These are phyloP conservation scores for Ranitomeya imitator DNA, from an alignment of 2,113 vertebrate species.

Conservation along the genomic window DNA sequence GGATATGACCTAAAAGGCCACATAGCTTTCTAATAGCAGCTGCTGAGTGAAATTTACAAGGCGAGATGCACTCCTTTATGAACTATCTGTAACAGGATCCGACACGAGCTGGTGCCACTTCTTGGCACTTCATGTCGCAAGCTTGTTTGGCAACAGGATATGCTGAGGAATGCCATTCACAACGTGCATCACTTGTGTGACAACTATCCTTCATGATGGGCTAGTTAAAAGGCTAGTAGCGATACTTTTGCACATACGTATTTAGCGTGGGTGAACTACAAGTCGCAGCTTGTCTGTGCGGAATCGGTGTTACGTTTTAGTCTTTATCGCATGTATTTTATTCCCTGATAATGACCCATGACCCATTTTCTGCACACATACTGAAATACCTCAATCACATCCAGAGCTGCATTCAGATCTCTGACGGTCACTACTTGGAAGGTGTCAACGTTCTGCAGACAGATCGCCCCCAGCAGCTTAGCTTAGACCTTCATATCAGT, in stretches of 20 bases:
- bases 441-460: not conserved
- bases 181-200: not conserved
- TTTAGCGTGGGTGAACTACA: not conserved
- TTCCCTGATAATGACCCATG: too few species aligned
- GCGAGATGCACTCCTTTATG: constrained; percentile 21
- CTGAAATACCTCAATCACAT: not conserved
- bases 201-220: not conserved
- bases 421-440: not conserved
- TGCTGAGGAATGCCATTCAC: constrained; percentile 11
- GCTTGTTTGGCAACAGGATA: constrained; percentile 42
- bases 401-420: not conserved
- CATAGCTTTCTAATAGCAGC: constrained; percentile 47
- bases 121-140: constrained; percentile 22
- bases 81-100: constrained; percentile 33
- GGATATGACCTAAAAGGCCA: constrained; percentile 46
- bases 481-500: too few species aligned
- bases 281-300: not conserved
- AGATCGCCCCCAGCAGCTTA: not conserved
- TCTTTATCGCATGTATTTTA: too few species aligned
- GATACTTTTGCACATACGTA: not conserved
- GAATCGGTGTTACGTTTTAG: too few species aligned
- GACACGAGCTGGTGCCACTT: not conserved
- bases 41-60: constrained; percentile 47
- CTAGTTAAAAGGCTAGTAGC: not conserved
- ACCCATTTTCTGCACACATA: too few species aligned